phyloP scores from a whole-genome alignment of 2,797 vertebrate genomes.

The Manis pentadactyla region DNA sequence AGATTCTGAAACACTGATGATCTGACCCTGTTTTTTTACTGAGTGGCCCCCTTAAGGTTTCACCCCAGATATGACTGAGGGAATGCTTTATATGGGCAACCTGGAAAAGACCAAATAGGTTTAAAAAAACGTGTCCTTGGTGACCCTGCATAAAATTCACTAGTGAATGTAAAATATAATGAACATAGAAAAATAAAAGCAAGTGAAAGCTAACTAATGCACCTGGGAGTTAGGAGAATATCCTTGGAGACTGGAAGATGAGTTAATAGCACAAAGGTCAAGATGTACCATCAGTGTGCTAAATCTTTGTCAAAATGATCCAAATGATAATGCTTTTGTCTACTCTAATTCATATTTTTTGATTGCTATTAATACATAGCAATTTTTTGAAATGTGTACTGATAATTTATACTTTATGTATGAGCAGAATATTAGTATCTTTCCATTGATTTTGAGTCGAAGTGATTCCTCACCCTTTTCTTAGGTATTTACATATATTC shows the following conservation, averaged over 20 bases:
- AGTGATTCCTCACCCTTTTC: neutral
- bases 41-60: neutral
- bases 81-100: neutral
- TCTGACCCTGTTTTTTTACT: neutral
- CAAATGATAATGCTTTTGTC: neutral
- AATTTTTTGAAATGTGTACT: neutral
- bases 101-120: neutral
- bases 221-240: neutral
- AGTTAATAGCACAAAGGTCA: neutral
- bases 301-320: neutral
- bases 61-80: neutral
- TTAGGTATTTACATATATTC: neutral
- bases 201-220: neutral
- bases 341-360: neutral
- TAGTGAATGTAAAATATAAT: neutral
- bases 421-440: neutral
- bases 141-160: neutral
- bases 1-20: neutral
- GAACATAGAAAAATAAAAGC: neutral
- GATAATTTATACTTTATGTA: neutral
- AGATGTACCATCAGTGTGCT: neutral
- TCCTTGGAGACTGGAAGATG: neutral
- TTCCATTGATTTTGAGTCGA: neutral
- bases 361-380: neutral
- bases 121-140: neutral